These are phyloP conservation scores for Acanthoscelides obtectus DNA, from an alignment of 2,888 invertebrate genomes.

Conservation along the genomic window DNA sequence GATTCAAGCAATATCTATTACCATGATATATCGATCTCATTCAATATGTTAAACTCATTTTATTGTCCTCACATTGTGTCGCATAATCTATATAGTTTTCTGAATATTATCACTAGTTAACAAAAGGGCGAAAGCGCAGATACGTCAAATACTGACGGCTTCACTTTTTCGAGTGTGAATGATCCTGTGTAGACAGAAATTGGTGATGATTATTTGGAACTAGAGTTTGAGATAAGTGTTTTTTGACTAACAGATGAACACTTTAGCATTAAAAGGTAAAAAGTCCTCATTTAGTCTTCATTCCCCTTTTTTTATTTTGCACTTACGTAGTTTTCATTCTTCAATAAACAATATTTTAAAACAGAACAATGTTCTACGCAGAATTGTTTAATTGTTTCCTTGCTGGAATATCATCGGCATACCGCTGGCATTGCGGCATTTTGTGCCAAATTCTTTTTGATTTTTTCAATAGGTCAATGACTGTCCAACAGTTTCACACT, in stretches of 20 bases:
- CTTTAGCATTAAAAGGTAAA: conserved; percentile 37
- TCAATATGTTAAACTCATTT: background rate
- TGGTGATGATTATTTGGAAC: conserved; percentile 11
- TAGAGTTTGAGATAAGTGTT: conserved; percentile 24
- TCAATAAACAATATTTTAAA: conserved; percentile 48
- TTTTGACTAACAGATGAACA: conserved; percentile 44
- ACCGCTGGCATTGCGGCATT: conserved; percentile 15
- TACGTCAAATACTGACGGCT: background rate
- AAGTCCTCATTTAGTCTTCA: conserved; percentile 11
- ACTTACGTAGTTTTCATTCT: conserved; percentile 30
- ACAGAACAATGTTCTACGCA: conserved; percentile 48
- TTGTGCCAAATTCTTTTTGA: conserved; percentile 25
- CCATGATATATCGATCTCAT: background rate
- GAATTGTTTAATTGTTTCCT: conserved; percentile 34
- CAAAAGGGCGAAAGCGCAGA: background rate
- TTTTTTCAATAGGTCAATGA: conserved; percentile 9
- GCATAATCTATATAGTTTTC: background rate
- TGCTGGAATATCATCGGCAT: conserved; percentile 35
- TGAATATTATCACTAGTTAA: background rate
- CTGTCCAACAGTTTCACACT: background rate
- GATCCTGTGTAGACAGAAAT: background rate
- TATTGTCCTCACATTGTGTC: background rate
- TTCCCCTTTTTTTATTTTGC: conserved; percentile 26
- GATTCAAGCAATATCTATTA: background rate
- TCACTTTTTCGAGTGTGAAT: background rate